These are phyloP conservation scores for Chamaea fasciata DNA, from an alignment of 2,113 vertebrate species.

Conservation along the genomic window DNA sequence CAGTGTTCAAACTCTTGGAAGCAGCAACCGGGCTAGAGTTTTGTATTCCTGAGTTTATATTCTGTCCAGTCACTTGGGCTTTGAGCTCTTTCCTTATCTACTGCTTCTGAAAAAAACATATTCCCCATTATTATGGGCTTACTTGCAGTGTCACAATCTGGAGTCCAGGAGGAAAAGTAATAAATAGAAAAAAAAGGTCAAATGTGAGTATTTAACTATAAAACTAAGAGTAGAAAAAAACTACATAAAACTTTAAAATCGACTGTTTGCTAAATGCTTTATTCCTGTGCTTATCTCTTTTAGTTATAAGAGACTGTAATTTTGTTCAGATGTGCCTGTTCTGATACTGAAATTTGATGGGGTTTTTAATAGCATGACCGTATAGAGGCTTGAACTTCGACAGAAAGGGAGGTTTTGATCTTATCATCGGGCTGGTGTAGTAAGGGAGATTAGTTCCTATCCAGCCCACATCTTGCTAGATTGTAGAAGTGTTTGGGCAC, in stretches of 20 bases:
- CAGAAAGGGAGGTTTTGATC: background rate
- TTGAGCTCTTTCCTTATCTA: background rate
- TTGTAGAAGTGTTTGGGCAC: background rate
- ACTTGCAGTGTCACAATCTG: background rate
- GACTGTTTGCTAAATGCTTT: background rate
- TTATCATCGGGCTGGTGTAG: background rate
- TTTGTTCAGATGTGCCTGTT: background rate
- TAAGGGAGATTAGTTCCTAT: background rate
- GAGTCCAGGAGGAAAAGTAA: background rate
- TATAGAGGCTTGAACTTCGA: background rate
- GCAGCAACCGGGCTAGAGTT: background rate
- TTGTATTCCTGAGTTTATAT: background rate
- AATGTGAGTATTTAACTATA: background rate
- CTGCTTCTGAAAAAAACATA: background rate
- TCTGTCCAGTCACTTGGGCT: background rate
- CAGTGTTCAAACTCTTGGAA: background rate
- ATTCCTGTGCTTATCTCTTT: background rate
- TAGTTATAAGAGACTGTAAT: background rate
- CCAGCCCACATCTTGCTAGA: background rate
- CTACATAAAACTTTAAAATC: background rate
- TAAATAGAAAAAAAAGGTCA: background rate
- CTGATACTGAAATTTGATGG: background rate
- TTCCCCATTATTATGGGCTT: background rate
- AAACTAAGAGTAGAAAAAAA: background rate
- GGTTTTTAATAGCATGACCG: background rate